Evolutionary conservation across 2,888 invertebrate genomes (phyloP), one percentile per base, ranked within the genome.

Genomic region (Dasysyrphus albostriatus): DNA sequence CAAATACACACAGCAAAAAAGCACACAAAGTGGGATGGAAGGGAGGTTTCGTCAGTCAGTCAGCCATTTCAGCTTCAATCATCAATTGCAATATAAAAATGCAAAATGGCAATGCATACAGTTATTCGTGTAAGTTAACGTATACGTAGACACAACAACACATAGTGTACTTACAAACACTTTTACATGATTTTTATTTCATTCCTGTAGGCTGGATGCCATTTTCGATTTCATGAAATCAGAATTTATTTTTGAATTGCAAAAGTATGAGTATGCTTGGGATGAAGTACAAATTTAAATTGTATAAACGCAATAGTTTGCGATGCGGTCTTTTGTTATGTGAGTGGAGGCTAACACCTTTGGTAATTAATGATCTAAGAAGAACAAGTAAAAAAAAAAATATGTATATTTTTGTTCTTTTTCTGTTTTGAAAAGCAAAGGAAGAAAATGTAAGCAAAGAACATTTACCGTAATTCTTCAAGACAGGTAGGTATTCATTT

Each of bases 181-280:
- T 16, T 49, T 19, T 5, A 67, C 10, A 34, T 16, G 0, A 44
- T 14, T 10, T 47, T 54, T 24, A 73, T 59, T 63, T 76, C 29
- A 59, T 67, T 67, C 69, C 72, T 67, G 37, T 49, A 54, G 54
- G 63, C 34, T 51, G 49, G 79, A 51, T 85, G 77, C 85, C 77
- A 77, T 81, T 81, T 85, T 77, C 69, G 63, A 81, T 56, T 39
- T 73, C 72, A 77, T 85, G 73, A 81, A 85, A 81, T 85, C 81
- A 81, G 73, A 85, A 85, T 81, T 82, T 82, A 82, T 81, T 85
- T 85, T 81, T 78, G 73, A 85, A 77, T 74, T 69, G 47, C 80
- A 19, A 67, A 56, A n/a, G 63, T 73, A 47, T 39, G 59, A 61
- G 59, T n/a, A n/a, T 69, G 51, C 39, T 39, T 29, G 39, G 19